Conservation (phyloP, 2,113 vertebrate genomes). For the Saccopteryx bilineata region DNA sequence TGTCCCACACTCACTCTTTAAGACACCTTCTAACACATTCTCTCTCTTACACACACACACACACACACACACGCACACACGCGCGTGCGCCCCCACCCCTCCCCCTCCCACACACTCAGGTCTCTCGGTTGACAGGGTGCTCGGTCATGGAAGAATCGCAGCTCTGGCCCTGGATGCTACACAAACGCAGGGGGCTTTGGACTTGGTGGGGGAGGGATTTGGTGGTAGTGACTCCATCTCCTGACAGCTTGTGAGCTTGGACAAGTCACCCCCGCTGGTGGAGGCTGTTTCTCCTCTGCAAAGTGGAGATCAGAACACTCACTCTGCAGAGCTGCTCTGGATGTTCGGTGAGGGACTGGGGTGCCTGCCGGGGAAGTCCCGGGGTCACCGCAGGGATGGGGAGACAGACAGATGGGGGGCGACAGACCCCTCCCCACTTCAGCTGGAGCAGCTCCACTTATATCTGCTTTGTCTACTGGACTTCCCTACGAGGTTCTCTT, state of each 20-base stretch:
- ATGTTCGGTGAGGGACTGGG: accelerated
- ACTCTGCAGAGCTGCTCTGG: not conserved
- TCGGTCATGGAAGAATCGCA: not conserved
- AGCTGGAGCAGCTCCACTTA: not conserved
- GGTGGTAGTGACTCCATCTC: not conserved
- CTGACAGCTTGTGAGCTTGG: not conserved
- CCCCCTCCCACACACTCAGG: not conserved
- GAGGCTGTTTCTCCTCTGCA: not conserved
- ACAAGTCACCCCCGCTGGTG: accelerated
- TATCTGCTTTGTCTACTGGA: not conserved
- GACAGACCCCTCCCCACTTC: not conserved
- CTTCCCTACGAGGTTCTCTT: not conserved
- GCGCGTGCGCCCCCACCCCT: too few relatives aligned
- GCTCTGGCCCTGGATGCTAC: not conserved
- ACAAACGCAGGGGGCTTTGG: not conserved
- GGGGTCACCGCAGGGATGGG: accelerated
- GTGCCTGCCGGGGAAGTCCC: accelerated
- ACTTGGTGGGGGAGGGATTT: not conserved
- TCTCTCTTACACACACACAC: not conserved
- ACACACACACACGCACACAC: too few relatives aligned
- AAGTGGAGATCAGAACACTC: accelerated
- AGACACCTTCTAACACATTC: not conserved
- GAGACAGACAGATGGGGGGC: not conserved
- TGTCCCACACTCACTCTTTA: not conserved
- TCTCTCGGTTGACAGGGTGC: not conserved